Conservation (phyloP, 2,888 invertebrate species). For the Andrena bucephala region DNA sequence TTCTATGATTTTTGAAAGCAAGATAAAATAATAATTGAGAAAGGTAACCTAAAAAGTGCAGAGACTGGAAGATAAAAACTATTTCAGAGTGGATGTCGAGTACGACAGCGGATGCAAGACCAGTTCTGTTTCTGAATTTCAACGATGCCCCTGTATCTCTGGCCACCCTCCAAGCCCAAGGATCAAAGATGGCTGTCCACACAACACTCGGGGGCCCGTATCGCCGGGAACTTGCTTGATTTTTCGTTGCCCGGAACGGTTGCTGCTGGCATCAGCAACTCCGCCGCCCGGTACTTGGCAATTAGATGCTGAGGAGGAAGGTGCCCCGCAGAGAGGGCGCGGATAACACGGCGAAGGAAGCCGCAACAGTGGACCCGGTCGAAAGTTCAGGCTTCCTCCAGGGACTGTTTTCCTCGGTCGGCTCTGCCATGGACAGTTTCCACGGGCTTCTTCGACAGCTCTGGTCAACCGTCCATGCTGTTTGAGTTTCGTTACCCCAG, state of each 20-base stretch:
- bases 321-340: conserved; percentile 38
- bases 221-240: conserved; percentile 19
- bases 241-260: conserved; percentile 34
- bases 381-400: conserved; percentile 74
- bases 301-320: conserved; percentile 66
- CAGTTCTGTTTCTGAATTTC: background rate
- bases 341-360: conserved; percentile 67
- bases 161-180: background rate
- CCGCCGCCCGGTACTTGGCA: conserved; percentile 63
- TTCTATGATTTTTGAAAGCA: too few relatives aligned
- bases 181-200: conserved; percentile 11
- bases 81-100: too few relatives aligned
- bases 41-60: too few relatives aligned
- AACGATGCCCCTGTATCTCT: background rate
- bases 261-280: conserved; percentile 56
- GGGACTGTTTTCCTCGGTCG: conserved; percentile 50
- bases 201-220: conserved; percentile 4
- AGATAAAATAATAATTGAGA: too few relatives aligned
- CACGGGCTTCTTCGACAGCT: conserved; percentile 33
- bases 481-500: conserved; percentile 41
- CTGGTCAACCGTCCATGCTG: conserved; percentile 30
- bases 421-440: conserved; percentile 38
- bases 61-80: too few relatives aligned
- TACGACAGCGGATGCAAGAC: too few relatives aligned
- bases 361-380: conserved; percentile 73